A percentile compares a stretch with the other conserved stretches of the same genome.
These are phyloP conservation scores for Bombus pascuorum DNA, from an alignment of 1,140 invertebrate species.

Conservation along the genomic window DNA sequence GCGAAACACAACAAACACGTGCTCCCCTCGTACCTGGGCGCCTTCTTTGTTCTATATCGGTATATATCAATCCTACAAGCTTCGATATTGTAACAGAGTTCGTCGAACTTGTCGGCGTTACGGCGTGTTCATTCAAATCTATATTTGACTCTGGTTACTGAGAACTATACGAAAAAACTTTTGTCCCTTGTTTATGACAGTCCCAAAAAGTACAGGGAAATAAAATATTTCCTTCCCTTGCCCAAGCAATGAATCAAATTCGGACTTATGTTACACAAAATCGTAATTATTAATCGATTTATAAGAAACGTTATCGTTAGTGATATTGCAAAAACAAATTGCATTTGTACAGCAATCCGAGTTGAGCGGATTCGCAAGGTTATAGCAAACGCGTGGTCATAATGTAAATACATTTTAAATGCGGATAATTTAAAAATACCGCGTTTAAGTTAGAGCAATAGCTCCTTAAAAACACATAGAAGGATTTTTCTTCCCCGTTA, in stretches of 20 bases:
- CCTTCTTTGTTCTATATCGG: slow-evolving; percentile 15
- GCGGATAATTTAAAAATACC: too few species aligned
- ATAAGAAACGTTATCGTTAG: slow-evolving; percentile 22
- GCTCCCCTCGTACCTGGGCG: slow-evolving; percentile 41
- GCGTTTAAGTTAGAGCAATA: neutral
- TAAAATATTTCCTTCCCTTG: neutral
- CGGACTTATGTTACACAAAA: neutral
- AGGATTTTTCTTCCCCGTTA: neutral
- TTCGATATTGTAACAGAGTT: too few species aligned
- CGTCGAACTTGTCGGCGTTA: neutral
- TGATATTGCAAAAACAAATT: slow-evolving; percentile 20
- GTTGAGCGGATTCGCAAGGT: neutral
- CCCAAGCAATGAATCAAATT: neutral
- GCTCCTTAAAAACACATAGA: neutral
- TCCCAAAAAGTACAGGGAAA: neutral
- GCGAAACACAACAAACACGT: slow-evolving; percentile 37
- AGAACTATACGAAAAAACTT: neutral
- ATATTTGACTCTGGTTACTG: neutral
- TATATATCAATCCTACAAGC: neutral
- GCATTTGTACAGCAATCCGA: neutral
- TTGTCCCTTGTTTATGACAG: neutral
- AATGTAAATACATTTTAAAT: slow-evolving; percentile 9
- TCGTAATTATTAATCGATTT: slow-evolving; percentile 34
- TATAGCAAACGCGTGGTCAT: neutral
- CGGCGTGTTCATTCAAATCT: neutral